phyloP scores from a whole-genome alignment of 2,113 vertebrate genomes.

The Sialia sialis region DNA sequence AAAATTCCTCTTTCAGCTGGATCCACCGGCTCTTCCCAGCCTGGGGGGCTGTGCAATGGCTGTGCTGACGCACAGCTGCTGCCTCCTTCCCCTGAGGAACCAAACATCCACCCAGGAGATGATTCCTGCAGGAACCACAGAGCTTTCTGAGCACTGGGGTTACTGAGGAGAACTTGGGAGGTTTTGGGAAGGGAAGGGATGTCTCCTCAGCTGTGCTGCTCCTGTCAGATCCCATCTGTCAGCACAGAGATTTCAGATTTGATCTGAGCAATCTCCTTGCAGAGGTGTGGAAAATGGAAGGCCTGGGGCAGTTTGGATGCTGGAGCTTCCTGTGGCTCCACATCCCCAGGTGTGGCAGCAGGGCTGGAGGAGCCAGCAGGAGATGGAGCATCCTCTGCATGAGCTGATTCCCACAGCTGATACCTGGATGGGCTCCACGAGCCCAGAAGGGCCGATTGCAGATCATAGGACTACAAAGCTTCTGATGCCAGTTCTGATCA shows the following conservation, averaged over 20 bases:
- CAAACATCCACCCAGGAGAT: background rate
- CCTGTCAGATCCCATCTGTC: background rate
- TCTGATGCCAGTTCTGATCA: background rate
- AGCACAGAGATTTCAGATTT: background rate
- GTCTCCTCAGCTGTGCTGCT: background rate
- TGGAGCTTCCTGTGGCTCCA: background rate
- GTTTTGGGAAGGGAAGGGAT: background rate
- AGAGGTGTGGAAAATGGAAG: background rate
- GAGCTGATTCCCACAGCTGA: background rate
- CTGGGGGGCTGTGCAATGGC: background rate
- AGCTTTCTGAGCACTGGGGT: background rate
- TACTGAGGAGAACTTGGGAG: background rate
- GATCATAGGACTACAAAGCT: background rate
- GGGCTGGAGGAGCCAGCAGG: background rate
- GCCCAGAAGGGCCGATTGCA: background rate
- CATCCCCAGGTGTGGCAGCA: background rate
- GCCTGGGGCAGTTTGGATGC: background rate
- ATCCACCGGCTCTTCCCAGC: background rate
- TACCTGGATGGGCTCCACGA: rapidly evolving
- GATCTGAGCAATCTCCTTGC: background rate
- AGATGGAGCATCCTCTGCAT: background rate
- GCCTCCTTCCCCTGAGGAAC: background rate
- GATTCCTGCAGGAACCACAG: background rate
- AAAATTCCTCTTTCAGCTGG: background rate
- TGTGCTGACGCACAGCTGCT: background rate